phyloP scores from a whole-genome alignment of 1,140 invertebrate genomes.

The Drusus annulatus region DNA sequence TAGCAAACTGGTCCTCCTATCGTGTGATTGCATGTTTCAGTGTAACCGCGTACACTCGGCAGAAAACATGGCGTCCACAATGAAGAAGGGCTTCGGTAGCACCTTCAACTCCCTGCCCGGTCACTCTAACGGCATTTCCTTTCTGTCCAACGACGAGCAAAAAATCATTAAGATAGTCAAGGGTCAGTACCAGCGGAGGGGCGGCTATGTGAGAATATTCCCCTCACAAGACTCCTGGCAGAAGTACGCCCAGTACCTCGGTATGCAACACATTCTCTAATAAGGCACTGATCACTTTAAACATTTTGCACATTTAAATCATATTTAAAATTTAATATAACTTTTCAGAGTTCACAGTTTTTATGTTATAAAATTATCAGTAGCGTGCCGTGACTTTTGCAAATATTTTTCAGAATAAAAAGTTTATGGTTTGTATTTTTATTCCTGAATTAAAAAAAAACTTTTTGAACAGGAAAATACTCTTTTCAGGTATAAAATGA shows the following conservation, averaged over 20 bases:
- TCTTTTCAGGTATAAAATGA: no score
- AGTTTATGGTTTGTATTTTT: no score
- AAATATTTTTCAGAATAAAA: no score
- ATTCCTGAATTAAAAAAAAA: no score
- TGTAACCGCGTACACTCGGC: conserved; percentile 79
- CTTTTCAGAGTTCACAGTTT: no score
- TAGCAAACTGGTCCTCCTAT: no score
- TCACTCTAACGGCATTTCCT: conserved; percentile 30
- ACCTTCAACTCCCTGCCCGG: conserved; percentile 46
- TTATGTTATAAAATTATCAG: no score
- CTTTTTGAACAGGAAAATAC: no score
- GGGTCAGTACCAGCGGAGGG: conserved; percentile 87
- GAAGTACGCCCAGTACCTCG: conserved; percentile 82
- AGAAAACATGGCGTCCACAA: conserved; percentile 72
- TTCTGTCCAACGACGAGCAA: conserved; percentile 84
- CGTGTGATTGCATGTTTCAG: conserved; percentile 61
- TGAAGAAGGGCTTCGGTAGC: conserved; percentile 63
- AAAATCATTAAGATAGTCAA: conserved; percentile 83
- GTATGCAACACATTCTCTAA: conserved; percentile 64
- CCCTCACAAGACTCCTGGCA: conserved; percentile 91
- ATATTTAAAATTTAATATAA: no score
- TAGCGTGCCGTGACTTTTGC: no score
- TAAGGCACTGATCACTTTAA: background rate
- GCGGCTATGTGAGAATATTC: conserved; percentile 94
- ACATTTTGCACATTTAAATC: background rate